Evolutionary conservation across 2,888 invertebrate genomes (phyloP), one percentile per base, ranked within the genome.

Genomic region (Gymnoscelis rufifasciata): DNA sequence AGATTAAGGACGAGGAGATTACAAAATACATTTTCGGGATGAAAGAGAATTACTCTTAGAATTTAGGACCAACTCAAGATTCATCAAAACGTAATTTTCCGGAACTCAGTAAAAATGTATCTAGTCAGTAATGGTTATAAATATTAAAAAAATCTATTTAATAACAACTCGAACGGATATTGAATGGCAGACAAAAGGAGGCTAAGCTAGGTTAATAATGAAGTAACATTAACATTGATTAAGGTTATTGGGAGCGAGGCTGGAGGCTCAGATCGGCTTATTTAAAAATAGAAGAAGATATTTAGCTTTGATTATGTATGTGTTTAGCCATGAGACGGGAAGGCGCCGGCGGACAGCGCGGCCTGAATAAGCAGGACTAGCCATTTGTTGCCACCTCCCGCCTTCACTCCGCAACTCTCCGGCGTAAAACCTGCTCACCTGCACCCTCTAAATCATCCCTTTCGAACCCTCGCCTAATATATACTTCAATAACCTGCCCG

Each of bases 401-500:
- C 36, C 43, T 37, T 43, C 39, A 43, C 39, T 48, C 39, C 13
- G 43, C 40, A 35, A 38, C 36, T 43, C 48, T 43, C 36, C 10
- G 12, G 28, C 19, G 29, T 43, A 29, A 43, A 36, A 28, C 42
- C 38, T 30, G 35, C 36, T 15, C 45, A 49, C 49, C 49, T 44
- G 44, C 14, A 31, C 23, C 29, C 44, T 11, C 19, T 49, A 45
- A 41, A 49, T 49, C 49, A 49, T 49, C 41, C 44, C 44, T 38
- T 43, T 38, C 44, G 43, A 44, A 44, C 48, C 48, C 44, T 49
- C 35, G 45, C 49, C 49, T 45, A 49, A 49, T 49, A 44, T 49
- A 49, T 49, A 45, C 33, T 45, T 41, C 49, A 41, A 49, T 49
- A 49, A 49, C 41, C 41, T 45, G 44, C 13, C 7, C 38, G 38